Evolutionary conservation across 2,888 invertebrate species (phyloP), one percentile per base, ranked within the genome.

Genomic region (Drosophila setosimentum): DNA sequence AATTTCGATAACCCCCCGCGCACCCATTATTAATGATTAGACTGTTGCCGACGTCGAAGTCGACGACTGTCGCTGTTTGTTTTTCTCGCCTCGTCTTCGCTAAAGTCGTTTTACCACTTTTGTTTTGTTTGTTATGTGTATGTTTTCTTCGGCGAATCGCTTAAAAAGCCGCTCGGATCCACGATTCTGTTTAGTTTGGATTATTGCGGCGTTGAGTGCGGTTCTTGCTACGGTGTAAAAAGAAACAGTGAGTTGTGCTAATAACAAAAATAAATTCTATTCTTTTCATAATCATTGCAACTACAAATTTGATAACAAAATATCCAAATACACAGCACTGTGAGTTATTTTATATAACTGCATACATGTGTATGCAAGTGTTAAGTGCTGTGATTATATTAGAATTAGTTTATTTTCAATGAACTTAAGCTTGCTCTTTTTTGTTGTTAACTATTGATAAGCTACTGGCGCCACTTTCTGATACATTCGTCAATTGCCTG

Each of bases 141-240:
- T 37, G 64, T 57, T 49, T 55, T 55, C 7, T 54, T 72, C 65
- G 78, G 53, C 40, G 70, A 72, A 72, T 45, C 68, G 67, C 61
- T 82, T 85, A 84, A 80, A 89, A 78, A 73, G 70, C 30, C 53
- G 53, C 32, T 16, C 53, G 24, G 30, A 32, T 53, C 42, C 21
- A 29, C 60, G 73, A 75, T 70, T 68, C 61, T 77, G 55, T 45
- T 86, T 71, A 86, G 86, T 86, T 76, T 73, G 66, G 78, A 66
- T 76, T 76, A 71, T 48, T 75, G 64, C 76, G 62, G 73, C 73
- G 69, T 68, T 62, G 76, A 49, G 80, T 60, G 35, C 71, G 75
- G 80, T 82, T 70, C 71, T 76, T 70, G 65, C 42, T 30, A 35
- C 37, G 33, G 49, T 45, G 8, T 8, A 4, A 16, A 49, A 24